Evolutionary conservation across 1,140 invertebrate species (phyloP).

Genomic region (Dendrolimus kikuchii): DNA sequence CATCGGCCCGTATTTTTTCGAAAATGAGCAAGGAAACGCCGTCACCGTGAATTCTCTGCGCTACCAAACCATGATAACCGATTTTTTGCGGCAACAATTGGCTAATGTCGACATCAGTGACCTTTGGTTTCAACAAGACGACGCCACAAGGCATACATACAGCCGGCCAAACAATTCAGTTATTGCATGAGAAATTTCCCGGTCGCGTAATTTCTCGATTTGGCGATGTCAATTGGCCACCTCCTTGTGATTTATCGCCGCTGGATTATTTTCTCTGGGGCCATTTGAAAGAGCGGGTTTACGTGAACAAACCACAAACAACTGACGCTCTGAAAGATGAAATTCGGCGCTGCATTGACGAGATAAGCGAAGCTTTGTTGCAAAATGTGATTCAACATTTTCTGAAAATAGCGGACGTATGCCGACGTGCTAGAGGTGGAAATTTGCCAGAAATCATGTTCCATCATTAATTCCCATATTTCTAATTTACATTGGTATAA

Average conservation of each 20-base stretch:
- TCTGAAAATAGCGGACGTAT: not conserved
- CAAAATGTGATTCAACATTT: not conserved
- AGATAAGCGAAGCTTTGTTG: slow-evolving; percentile 1
- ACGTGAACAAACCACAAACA: slow-evolving; percentile 1
- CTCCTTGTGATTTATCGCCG: too few species aligned
- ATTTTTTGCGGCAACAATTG: not conserved
- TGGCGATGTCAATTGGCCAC: too few species aligned
- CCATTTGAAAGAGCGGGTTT: not conserved
- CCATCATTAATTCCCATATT: slow-evolving; percentile 1
- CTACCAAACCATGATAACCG: not conserved
- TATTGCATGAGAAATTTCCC: slow-evolving; percentile 1
- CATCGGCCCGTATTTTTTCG: too few species aligned
- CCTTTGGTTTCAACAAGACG: not conserved
- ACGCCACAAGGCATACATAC: not conserved
- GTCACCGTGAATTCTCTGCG: slow-evolving; percentile 1
- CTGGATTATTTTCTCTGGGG: not conserved
- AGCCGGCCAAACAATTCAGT: slow-evolving; percentile 1
- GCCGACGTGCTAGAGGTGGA: not conserved
- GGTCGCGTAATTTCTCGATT: not conserved
- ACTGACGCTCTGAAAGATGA: not conserved
- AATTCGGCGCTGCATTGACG: slow-evolving; percentile 1
- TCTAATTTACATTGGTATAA: not conserved
- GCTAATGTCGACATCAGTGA: not conserved
- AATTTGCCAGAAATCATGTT: not conserved
- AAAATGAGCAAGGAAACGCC: not conserved